Percentiles rank a stretch among this genome's conserved stretches.
phyloP scores from a whole-genome alignment of 1,140 invertebrate genomes.

The Macrocentrus cingulum region DNA sequence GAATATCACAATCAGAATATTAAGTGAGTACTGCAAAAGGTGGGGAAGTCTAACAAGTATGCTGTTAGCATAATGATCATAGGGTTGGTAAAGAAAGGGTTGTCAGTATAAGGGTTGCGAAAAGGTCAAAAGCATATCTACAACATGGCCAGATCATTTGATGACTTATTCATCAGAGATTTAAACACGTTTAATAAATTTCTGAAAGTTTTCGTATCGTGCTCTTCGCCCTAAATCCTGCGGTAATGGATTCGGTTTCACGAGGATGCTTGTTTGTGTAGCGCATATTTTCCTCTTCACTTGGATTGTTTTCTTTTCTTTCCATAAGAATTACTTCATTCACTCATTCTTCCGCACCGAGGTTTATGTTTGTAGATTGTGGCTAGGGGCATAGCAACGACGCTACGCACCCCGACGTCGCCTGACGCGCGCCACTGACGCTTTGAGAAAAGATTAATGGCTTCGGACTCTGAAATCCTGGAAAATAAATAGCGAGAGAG shows the following conservation, averaged over 20 bases:
- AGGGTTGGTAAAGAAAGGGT: constrained; percentile 29
- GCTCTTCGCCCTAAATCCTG: background rate
- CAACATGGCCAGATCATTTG: constrained; percentile 36
- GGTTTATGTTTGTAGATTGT: constrained; percentile 34
- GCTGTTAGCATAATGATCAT: constrained; percentile 29
- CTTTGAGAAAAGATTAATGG: constrained; percentile 54
- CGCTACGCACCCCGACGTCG: constrained; percentile 53
- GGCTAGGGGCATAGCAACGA: constrained; percentile 46
- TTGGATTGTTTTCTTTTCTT: constrained; percentile 9
- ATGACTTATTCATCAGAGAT: constrained; percentile 46
- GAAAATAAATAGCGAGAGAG: constrained; percentile 57
- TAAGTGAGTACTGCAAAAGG: constrained; percentile 19
- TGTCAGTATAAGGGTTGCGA: constrained; percentile 15
- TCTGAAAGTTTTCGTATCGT: too few species aligned
- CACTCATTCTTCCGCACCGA: constrained; percentile 16
- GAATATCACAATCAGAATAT: constrained; percentile 29
- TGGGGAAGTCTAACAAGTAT: constrained; percentile 15
- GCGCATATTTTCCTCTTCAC: constrained; percentile 29
- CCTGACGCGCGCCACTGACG: constrained; percentile 56
- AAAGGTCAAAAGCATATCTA: constrained; percentile 27
- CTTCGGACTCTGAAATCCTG: constrained; percentile 57
- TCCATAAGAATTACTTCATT: too few species aligned
- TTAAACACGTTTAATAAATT: too few species aligned
- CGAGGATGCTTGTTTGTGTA: constrained; percentile 6
- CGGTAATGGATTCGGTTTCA: constrained; percentile 9